Evolutionary conservation across 1,140 invertebrate species (phyloP).

Genomic region (Lepidotrigona ventralis): DNA sequence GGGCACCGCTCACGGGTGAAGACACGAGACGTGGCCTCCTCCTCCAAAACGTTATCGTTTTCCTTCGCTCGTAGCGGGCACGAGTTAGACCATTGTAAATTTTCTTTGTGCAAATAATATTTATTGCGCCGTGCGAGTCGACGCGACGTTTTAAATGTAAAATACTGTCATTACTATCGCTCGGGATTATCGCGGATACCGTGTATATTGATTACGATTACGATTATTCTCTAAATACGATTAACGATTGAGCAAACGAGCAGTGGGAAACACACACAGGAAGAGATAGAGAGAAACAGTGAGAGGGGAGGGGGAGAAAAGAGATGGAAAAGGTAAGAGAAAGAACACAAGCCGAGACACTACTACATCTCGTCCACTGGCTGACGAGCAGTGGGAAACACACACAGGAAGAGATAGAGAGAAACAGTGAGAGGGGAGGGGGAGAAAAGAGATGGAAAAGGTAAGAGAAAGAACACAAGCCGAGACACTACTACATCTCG

Average conservation of each 20-base stretch:
- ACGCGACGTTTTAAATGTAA: slow-evolving; percentile 78
- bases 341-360: no score
- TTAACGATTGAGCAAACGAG: slow-evolving; percentile 15
- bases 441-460: neutral
- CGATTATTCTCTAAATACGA: slow-evolving; percentile 64
- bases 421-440: no score
- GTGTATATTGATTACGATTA: slow-evolving; percentile 79
- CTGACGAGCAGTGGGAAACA: neutral
- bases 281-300: no score
- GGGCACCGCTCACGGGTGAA: neutral
- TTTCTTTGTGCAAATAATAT: slow-evolving; percentile 77
- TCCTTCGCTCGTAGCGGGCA: slow-evolving; percentile 52
- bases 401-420: no score
- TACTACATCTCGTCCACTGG: no score
- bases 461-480: neutral
- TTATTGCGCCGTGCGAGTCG: slow-evolving; percentile 74
- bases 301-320: no score
- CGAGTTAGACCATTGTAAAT: slow-evolving; percentile 74
- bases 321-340: no score
- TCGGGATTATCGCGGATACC: slow-evolving; percentile 76
- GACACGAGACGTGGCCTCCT: slow-evolving; percentile 37
- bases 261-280: neutral
- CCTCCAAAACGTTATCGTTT: slow-evolving; percentile 40
- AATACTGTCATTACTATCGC: slow-evolving; percentile 78
- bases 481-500: neutral